These are phyloP conservation scores for Pimephales promelas DNA, from an alignment of 2,113 vertebrate genomes.

Conservation along the genomic window DNA sequence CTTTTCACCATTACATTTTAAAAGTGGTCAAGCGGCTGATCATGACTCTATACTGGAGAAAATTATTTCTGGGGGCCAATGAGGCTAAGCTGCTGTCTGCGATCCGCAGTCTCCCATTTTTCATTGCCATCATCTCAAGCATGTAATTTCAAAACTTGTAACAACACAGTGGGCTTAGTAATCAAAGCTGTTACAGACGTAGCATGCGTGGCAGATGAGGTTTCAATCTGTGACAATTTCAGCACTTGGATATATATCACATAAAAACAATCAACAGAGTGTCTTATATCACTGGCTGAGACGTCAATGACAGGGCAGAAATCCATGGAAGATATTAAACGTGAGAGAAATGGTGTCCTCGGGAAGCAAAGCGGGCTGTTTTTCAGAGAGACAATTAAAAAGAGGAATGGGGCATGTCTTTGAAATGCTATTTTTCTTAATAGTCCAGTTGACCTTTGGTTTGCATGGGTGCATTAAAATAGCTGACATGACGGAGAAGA, in stretches of 20 bases:
- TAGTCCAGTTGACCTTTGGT: constrained; percentile 46
- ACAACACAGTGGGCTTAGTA: constrained; percentile 25
- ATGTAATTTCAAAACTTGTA: constrained; percentile 38
- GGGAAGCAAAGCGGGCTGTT: constrained; percentile 26
- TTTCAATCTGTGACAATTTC: constrained; percentile 6
- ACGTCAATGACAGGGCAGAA: constrained; percentile 14
- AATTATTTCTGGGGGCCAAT: constrained; percentile 28
- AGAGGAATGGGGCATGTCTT: background rate
- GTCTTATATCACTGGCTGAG: constrained; percentile 11
- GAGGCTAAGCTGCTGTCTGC: constrained; percentile 10
- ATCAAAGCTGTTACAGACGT: constrained; percentile 29
- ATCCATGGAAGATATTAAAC: constrained; percentile 19
- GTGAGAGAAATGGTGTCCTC: background rate
- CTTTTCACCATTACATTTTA: constrained; percentile 33
- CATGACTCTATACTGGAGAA: constrained; percentile 4
- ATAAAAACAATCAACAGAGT: constrained; percentile 28
- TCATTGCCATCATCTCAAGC: constrained; percentile 13
- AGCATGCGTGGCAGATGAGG: constrained; percentile 28
- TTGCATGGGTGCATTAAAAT: constrained; percentile 29
- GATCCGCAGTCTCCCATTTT: background rate
- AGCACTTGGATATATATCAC: constrained; percentile 10
- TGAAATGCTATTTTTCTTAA: constrained; percentile 42
- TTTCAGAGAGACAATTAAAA: constrained; percentile 47
- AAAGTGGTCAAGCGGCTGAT: background rate
- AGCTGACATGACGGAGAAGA: constrained; percentile 37